phyloP scores from a whole-genome alignment of 2,113 vertebrate genomes.

The Apteryx owenii region DNA sequence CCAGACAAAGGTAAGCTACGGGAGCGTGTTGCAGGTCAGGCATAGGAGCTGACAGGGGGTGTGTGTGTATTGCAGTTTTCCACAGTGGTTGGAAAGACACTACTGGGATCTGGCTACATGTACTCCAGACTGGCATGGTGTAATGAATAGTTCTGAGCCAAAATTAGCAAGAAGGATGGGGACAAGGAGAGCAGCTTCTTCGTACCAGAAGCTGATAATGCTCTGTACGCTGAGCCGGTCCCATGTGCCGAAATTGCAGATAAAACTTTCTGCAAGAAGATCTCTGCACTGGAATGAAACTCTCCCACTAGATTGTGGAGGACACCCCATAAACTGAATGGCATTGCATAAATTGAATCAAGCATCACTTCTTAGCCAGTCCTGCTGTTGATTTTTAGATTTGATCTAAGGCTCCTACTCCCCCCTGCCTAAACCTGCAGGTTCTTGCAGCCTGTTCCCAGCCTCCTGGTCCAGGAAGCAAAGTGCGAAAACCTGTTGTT shows the following conservation, averaged over 20 bases:
- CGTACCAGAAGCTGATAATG: background rate
- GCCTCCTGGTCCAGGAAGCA: background rate
- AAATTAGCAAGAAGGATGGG: background rate
- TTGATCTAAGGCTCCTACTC: background rate
- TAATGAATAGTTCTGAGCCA: background rate
- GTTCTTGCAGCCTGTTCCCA: background rate
- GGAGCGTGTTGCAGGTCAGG: accelerated
- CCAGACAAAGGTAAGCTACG: constrained; percentile 89
- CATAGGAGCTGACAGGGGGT: background rate
- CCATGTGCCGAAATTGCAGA: background rate
- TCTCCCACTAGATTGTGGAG: background rate
- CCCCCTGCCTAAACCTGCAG: background rate
- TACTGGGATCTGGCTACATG: background rate
- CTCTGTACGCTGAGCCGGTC: background rate
- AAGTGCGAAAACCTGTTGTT: background rate
- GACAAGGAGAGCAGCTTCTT: background rate
- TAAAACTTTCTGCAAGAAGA: background rate
- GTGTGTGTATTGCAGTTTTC: background rate
- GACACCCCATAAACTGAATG: background rate
- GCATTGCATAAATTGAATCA: background rate
- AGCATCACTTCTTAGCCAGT: background rate
- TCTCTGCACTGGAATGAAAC: background rate
- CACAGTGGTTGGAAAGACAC: background rate
- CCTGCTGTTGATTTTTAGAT: background rate
- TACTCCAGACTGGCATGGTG: accelerated